Evolutionary conservation across 2,797 vertebrate species (phyloP).

Genomic region (Coregonus suidteri): DNA sequence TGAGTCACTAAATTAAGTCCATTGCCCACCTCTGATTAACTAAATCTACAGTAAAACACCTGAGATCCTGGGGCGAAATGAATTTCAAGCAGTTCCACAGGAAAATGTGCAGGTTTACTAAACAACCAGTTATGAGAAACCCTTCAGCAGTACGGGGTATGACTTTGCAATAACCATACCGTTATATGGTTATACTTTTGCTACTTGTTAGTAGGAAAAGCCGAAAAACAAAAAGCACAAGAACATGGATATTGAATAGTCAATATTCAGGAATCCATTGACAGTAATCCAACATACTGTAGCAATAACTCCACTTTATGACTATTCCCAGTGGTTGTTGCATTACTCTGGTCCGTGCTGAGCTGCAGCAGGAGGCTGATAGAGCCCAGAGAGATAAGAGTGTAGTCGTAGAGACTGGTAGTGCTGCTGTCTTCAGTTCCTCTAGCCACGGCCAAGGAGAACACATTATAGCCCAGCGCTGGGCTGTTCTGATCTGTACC

Average conservation of each 20-base stretch:
- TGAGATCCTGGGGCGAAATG: background rate
- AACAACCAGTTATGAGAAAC: background rate
- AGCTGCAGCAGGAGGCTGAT: background rate
- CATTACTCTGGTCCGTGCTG: background rate
- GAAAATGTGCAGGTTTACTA: background rate
- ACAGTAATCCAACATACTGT: background rate
- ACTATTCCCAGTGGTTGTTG: background rate
- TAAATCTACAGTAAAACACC: background rate
- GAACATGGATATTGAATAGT: background rate
- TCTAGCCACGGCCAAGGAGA: background rate
- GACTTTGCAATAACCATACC: background rate
- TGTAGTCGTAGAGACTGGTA: slow-evolving; percentile 9
- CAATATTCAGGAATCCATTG: background rate
- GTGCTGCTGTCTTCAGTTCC: background rate
- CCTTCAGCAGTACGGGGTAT: background rate
- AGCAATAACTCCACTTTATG: background rate
- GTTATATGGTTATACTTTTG: background rate
- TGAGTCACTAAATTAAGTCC: background rate
- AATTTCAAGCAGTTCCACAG: background rate
- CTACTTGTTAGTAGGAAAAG: background rate
- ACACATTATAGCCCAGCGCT: background rate
- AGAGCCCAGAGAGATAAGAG: slow-evolving; percentile 18
- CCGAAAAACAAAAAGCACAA: background rate
- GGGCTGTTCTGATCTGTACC: background rate
- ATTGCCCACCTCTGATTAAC: background rate